Conservation (phyloP, 2,888 invertebrate species). For the Seira ritae region DNA sequence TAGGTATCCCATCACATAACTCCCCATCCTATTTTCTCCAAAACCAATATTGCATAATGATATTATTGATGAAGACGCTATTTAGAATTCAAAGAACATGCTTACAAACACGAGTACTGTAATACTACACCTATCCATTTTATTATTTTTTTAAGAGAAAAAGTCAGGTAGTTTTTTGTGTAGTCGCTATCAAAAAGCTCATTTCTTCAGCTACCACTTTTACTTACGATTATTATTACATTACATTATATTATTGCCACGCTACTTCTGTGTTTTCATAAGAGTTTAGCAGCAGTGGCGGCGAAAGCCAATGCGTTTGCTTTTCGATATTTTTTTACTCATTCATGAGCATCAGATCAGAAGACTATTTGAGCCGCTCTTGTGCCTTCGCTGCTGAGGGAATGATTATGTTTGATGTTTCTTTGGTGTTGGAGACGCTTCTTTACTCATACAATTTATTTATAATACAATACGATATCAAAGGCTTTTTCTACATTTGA, state of each 20-base stretch:
- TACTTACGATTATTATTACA: neutral
- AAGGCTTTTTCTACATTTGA: slow-evolving; percentile 45
- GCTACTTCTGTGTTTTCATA: neutral
- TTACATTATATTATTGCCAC: neutral
- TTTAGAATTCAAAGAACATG: neutral
- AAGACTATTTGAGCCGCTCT: neutral
- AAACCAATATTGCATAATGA: neutral
- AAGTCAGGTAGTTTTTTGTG: neutral
- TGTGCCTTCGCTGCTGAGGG: too few species aligned
- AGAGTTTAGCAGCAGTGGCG: too few species aligned
- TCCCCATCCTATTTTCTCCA: neutral
- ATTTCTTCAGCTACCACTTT: neutral
- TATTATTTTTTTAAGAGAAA: too few species aligned
- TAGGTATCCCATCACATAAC: neutral
- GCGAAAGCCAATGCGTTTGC: neutral
- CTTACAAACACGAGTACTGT: too few species aligned
- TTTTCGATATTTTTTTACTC: neutral
- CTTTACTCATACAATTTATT: neutral
- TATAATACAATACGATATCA: neutral
- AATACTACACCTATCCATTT: too few species aligned
- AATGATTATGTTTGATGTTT: neutral
- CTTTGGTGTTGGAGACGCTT: neutral
- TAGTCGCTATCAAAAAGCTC: neutral
- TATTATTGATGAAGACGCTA: neutral
- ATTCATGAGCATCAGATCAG: neutral